Evolutionary conservation across 2,888 invertebrate genomes (phyloP), one percentile per base, ranked within the genome.

Genomic region (Rosalia funebris): DNA sequence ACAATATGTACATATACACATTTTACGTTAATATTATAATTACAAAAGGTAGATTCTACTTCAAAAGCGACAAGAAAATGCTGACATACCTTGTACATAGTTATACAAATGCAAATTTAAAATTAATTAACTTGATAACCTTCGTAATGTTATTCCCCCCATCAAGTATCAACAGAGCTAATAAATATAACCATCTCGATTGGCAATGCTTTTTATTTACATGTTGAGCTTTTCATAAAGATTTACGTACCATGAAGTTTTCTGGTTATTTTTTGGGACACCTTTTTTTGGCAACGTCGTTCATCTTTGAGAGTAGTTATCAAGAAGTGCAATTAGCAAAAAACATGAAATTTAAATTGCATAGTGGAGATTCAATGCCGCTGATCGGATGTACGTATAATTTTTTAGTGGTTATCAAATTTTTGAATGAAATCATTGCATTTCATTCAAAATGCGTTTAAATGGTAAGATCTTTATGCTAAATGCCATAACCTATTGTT

Each of bases 81-180:
- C n/a, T n/a, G n/a, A n/a, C n/a, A n/a, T n/a, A n/a, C n/a, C n/a
- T n/a, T n/a, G n/a, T n/a, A n/a, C n/a, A n/a, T n/a, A n/a, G n/a
- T n/a, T n/a, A n/a, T n/a, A n/a, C n/a, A n/a, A n/a, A n/a, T n/a
- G n/a, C n/a, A n/a, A n/a, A n/a, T n/a, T n/a, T n/a, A n/a, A n/a
- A n/a, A n/a, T n/a, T n/a, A n/a, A n/a, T n/a, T n/a, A 85, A 93
- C 61, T 89, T 88, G n/a, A 76, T 82, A 19, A 88, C 89, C 7
- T 81, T 93, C 15, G 83, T 85, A 70, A 77, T 77, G 48, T 78
- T 89, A 16, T 78, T 92, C 34, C 89, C 90, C 0, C 46, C 55
- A 39, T 25, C 3, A 11, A 44, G 12, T n/a, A n/a, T 44, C n/a
- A 3, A 25, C n/a, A n/a, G 12, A n/a, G 37, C 11, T 11, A 50